phyloP scores from a whole-genome alignment of 2,888 invertebrate species.

The Choreutis nemorana region DNA sequence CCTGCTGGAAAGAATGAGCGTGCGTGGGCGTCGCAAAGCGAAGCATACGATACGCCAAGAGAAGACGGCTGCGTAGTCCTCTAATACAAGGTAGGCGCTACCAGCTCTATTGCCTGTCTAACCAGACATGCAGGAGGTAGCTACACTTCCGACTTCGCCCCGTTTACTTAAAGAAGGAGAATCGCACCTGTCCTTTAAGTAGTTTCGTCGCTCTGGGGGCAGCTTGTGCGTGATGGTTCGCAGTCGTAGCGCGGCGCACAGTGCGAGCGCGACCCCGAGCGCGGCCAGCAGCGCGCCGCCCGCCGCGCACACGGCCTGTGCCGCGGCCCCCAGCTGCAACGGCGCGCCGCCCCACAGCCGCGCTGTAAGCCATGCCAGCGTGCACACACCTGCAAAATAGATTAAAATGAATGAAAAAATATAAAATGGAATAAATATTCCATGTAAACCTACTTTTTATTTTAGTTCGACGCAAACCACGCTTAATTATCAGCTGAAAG shows the following conservation, averaged over 20 bases:
- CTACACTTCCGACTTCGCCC: too few species aligned
- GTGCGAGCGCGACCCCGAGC: slow-evolving; percentile 73
- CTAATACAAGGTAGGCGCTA: too few species aligned
- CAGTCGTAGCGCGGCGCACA: slow-evolving; percentile 71
- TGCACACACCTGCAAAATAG: slow-evolving; percentile 65
- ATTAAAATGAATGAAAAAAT: too few species aligned
- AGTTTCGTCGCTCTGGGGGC: slow-evolving; percentile 63
- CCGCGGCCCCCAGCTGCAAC: slow-evolving; percentile 58
- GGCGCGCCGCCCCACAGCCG: slow-evolving; percentile 71
- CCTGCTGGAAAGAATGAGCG: too few species aligned
- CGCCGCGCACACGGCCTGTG: slow-evolving; percentile 72
- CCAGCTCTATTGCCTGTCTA: too few species aligned
- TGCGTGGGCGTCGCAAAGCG: too few species aligned
- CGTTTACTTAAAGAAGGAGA: too few species aligned
- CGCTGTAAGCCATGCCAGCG: slow-evolving; percentile 71
- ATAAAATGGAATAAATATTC: background rate
- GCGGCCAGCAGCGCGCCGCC: slow-evolving; percentile 73
- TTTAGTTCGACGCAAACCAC: background rate
- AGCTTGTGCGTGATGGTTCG: slow-evolving; percentile 67
- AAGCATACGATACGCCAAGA: too few species aligned
- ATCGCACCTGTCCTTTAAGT: slow-evolving; percentile 67
- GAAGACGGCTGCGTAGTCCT: too few species aligned
- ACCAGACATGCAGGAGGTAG: too few species aligned
- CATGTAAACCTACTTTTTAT: background rate
- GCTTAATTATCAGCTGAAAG: too few species aligned